Evolutionary conservation across 2,113 vertebrate genomes (phyloP), one percentile per base, ranked within the genome.

Genomic region (Collichthys lucidus): DNA sequence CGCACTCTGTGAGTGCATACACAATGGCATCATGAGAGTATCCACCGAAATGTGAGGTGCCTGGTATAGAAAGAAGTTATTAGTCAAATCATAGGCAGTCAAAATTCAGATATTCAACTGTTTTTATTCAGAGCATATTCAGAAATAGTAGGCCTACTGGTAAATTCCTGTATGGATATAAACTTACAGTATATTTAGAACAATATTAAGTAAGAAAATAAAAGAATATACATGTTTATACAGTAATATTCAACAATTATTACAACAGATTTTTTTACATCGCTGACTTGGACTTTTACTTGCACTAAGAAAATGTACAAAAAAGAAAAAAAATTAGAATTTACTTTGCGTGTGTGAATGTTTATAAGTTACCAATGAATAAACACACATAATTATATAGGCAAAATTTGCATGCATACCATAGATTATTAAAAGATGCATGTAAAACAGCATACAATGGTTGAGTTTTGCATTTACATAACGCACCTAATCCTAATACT

Each of bases 11-110:
- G 42, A 97, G 88, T 0, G 95, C 94, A 19, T 94, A 90, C 35
- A 96, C 67, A 55, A 96, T 73, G 2, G 95, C 94, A 4, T 92
- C 89, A 19, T 95, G 95, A 47, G 91, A 96, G 87, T 94, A 96
- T 49, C 95, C 94, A 19, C 95, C 95, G 4, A 52, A 0, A 86
- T 96, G 95, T 40, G 95, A 96, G 60, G 94, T 96, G 47, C 95
- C 94, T 96, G 74, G 22, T 47, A 56, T 0, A n/a, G 19, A 75
- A 14, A 67, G 4, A 49, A 11, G 60, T 35, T 10, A 50, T 17
- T 1, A 53, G 4, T 24, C 40, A 31, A 29, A 57, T 14, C 20
- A 4, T 16, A 35, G 14, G 8, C 7, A 1, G 4, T 55, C 10
- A 9, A 47, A 26, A 57, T 57, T 22, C 5, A 24, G 35, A 42